Evolutionary conservation across 2,888 invertebrate species (phyloP).

Genomic region (Crocallis elinguaria): DNA sequence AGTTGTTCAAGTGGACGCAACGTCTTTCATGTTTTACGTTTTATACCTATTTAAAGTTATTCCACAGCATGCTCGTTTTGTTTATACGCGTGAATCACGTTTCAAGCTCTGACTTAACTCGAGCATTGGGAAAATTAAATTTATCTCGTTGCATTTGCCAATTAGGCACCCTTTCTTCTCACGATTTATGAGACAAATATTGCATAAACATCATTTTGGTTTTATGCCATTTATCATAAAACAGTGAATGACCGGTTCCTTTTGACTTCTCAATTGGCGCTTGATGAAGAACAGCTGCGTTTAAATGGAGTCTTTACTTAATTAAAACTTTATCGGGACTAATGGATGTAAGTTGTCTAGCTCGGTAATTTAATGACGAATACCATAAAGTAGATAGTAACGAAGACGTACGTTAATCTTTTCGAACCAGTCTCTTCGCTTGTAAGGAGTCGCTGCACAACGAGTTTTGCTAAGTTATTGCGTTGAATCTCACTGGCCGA

Average conservation of each 20-base stretch:
- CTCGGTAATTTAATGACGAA: slow-evolving; percentile 6
- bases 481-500: slow-evolving; percentile 21
- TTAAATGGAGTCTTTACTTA: slow-evolving; percentile 19
- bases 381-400: neutral
- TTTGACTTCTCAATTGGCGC: slow-evolving; percentile 18
- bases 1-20: slow-evolving; percentile 64
- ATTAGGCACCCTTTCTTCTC: slow-evolving; percentile 36
- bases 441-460: slow-evolving; percentile 28
- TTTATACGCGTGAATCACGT: slow-evolving; percentile 75
- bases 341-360: slow-evolving; percentile 4
- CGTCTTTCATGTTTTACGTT: slow-evolving; percentile 69
- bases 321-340: slow-evolving; percentile 6
- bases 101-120: slow-evolving; percentile 56
- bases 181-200: slow-evolving; percentile 24
- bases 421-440: slow-evolving; percentile 21
- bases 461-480: slow-evolving; percentile 37
- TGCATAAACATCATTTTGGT: slow-evolving; percentile 19
- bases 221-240: slow-evolving; percentile 25
- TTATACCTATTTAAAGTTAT: slow-evolving; percentile 66
- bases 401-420: slow-evolving; percentile 6
- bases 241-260: slow-evolving; percentile 16
- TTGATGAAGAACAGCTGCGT: slow-evolving; percentile 29
- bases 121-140: slow-evolving; percentile 51
- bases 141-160: slow-evolving; percentile 43
- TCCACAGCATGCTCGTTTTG: slow-evolving; percentile 65